phyloP scores from a whole-genome alignment of 2,797 vertebrate genomes.

The Smutsia gigantea region DNA sequence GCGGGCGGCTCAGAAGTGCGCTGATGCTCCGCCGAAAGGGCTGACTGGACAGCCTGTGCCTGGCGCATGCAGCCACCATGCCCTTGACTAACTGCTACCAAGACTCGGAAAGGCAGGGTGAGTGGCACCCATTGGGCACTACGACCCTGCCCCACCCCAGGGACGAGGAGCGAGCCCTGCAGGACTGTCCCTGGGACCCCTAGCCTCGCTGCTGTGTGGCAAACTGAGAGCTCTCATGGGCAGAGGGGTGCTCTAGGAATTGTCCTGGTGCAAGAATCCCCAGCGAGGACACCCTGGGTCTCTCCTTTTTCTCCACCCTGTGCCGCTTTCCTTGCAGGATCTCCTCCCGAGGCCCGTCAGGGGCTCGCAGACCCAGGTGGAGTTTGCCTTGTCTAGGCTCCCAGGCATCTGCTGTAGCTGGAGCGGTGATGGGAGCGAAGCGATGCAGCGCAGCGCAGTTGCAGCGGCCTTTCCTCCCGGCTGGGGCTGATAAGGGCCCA shows the following conservation, averaged over 20 bases:
- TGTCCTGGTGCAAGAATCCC: not conserved
- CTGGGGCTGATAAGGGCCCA: not conserved
- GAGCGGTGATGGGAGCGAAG: fast-evolving
- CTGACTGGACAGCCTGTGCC: fast-evolving
- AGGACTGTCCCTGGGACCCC: fast-evolving
- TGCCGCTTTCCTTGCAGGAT: too few relatives aligned
- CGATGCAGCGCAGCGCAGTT: fast-evolving
- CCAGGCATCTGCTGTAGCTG: not conserved
- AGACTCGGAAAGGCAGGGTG: not conserved
- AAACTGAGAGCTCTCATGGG: not conserved
- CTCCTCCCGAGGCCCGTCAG: too few relatives aligned
- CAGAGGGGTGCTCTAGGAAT: not conserved
- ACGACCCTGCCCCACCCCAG: fast-evolving
- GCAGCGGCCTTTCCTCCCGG: not conserved
- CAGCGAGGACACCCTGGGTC: fast-evolving
- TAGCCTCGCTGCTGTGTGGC: fast-evolving
- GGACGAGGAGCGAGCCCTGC: not conserved
- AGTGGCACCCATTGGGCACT: not conserved
- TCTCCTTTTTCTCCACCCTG: fast-evolving
- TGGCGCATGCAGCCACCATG: fast-evolving
- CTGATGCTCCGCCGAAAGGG: fast-evolving
- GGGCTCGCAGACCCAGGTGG: too few relatives aligned
- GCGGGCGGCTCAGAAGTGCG: fast-evolving
- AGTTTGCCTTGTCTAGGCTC: too few relatives aligned
- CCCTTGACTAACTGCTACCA: fast-evolving